Evolutionary conservation across 2,113 vertebrate species (phyloP).

Genomic region (Cyphomyrus plagiostoma): DNA sequence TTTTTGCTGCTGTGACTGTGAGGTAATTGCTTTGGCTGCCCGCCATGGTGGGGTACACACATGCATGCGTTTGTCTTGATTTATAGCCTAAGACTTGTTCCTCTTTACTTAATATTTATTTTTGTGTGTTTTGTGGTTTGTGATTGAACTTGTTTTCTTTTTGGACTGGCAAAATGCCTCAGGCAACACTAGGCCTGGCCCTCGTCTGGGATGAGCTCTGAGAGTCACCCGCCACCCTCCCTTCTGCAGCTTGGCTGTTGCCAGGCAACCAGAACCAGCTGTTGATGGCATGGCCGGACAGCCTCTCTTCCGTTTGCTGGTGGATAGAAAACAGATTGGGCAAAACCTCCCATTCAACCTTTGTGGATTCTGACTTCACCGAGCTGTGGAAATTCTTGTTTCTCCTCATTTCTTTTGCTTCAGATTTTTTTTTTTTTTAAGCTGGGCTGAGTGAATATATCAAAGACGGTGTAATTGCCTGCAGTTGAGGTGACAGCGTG

Average conservation of each 20-base stretch:
- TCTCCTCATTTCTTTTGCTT: conserved; percentile 58
- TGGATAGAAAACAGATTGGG: conserved; percentile 38
- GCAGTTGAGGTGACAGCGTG: not conserved
- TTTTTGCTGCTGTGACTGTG: not conserved
- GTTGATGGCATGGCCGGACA: conserved; percentile 48
- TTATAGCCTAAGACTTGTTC: not conserved
- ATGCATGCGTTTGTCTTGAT: not conserved
- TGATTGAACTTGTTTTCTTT: not conserved
- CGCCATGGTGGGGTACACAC: not conserved
- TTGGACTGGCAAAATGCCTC: not conserved
- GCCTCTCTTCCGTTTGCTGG: conserved; percentile 29
- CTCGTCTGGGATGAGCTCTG: not conserved
- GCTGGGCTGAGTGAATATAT: conserved; percentile 31
- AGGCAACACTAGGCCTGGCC: not conserved
- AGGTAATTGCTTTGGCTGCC: not conserved
- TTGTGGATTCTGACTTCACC: conserved; percentile 52
- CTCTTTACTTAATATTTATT: not conserved
- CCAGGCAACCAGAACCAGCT: conserved; percentile 66
- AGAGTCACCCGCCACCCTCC: conserved; percentile 32
- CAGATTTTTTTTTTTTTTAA: conserved; percentile 48
- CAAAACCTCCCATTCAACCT: conserved; percentile 44
- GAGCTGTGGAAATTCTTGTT: conserved; percentile 49
- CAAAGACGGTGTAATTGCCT: conserved; percentile 20
- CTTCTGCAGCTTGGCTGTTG: conserved; percentile 55
- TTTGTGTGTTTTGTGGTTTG: not conserved